Conservation (phyloP, 2,888 invertebrate species). For the Phortica magna region DNA sequence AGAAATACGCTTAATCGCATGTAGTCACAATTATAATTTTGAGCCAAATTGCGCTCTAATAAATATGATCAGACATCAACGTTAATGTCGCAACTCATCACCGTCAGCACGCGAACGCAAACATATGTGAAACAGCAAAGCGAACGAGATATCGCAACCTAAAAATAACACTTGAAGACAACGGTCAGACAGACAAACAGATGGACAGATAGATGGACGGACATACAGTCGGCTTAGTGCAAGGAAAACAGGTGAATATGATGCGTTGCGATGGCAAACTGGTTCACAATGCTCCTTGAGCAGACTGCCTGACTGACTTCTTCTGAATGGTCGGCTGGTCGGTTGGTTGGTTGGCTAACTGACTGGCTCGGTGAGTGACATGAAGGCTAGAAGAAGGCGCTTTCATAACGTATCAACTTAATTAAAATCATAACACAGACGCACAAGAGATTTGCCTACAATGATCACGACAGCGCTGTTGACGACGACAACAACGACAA, state of each 20-base stretch:
- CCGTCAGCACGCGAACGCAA: conserved; percentile 66
- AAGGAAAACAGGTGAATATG: conserved; percentile 28
- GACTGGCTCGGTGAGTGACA: conserved; percentile 5
- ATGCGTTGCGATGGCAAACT: conserved; percentile 47
- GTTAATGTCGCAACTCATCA: conserved; percentile 75
- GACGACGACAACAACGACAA: conserved; percentile 6
- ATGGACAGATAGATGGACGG: conserved; percentile 35
- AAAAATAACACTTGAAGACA: conserved; percentile 39
- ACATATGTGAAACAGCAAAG: not conserved
- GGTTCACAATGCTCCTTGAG: conserved; percentile 13
- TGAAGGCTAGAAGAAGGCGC: conserved; percentile 13
- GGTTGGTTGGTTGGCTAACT: conserved; percentile 35
- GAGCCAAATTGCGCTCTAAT: conserved; percentile 71
- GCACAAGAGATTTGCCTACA: conserved; percentile 63
- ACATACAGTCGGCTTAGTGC: conserved; percentile 43
- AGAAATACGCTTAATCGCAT: conserved; percentile 44
- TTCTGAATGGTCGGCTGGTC: conserved; percentile 20
- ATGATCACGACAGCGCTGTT: conserved; percentile 30
- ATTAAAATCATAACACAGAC: conserved; percentile 73
- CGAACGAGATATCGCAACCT: conserved; percentile 15
- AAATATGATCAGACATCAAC: conserved; percentile 73
- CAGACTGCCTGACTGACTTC: conserved; percentile 21
- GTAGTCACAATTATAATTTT: conserved; percentile 59
- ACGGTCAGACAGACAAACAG: not conserved
- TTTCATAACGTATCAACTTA: conserved; percentile 69